phyloP scores from a whole-genome alignment of 53 echinoderm and acorn worm species.

The Echinometra lucunter region DNA sequence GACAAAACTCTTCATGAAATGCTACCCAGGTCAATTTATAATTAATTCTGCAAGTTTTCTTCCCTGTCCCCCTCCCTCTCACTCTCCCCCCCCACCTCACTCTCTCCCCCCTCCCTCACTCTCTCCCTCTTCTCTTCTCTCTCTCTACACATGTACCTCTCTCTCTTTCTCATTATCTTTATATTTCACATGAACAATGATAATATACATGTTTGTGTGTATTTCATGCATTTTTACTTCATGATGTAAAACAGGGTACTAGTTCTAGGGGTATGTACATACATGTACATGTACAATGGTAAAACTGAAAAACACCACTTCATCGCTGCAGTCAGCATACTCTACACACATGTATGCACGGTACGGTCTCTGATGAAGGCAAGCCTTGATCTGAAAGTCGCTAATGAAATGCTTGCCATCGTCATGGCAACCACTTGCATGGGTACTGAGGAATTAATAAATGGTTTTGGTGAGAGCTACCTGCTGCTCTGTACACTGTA shows the following conservation, averaged over 20 bases:
- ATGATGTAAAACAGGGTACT: no score
- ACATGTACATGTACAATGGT: conserved; percentile 32
- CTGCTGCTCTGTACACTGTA: neutral
- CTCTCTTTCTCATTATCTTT: no score
- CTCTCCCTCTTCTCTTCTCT: no score
- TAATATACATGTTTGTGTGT: no score
- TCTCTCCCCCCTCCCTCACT: no score
- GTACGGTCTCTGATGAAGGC: neutral
- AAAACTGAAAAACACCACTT: no score
- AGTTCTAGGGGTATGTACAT: neutral
- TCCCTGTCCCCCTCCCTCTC: neutral
- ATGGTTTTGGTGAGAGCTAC: neutral
- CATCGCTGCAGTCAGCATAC: no score
- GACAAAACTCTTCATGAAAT: no score
- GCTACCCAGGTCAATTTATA: no score
- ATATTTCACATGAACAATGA: no score
- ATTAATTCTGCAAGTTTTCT: neutral
- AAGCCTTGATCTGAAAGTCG: neutral
- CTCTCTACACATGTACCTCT: no score
- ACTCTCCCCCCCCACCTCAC: neutral
- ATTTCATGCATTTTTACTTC: no score
- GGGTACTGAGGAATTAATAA: conserved; percentile 33
- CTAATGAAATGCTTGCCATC: conserved; percentile 50
- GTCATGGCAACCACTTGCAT: conserved; percentile 42
- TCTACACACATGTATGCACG: neutral